Base-by-base conservation (phyloP, 2,797 vertebrate species). In the Poecilia wingei region DNA sequence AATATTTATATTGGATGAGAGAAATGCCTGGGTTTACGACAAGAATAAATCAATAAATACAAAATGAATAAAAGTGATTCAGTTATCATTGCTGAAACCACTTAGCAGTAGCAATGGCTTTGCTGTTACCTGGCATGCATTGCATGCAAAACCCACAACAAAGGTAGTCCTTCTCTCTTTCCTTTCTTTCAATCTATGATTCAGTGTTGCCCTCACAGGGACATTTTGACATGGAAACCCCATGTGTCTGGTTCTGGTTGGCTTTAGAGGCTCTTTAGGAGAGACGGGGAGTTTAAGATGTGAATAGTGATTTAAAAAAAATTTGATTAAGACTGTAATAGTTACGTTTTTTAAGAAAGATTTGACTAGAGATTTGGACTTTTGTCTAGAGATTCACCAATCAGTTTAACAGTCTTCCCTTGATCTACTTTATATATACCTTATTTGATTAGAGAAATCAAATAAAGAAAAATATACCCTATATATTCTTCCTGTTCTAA, bases 11-110 rank as follows among this genome's bases (percentile, higher is more conserved):
- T 57, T 13, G 81, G 80, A 33, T 77, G 51, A 49, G 79, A 73
- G 68, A n/a, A 71, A 85, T 84, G 18, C 75, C 82, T 82, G 57
- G 39, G 64, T 74, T 79, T 31, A 36, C 61, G 79, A 78, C 46
- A 53, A 22, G 22, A 51, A 51, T 41, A 51, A 49, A 18, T 6
- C 18, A 81, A 70, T 10, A 46, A 77, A 33, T 82, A 36, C 49
- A 76, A 86, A 81, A 70, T 10, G 43, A 77, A 33, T 82, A 36
- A 53, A 76, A 86, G 80, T 80, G 57, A 80, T 51, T 74, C 47
- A 84, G 51, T 69, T 75, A 47, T 55, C 78, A 4, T 74, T 47
- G 69, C 51, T 78, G 1, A 53, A 47, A 41, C 25, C 55, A 33
- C 31, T 66, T 46, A 66, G 57, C 76, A 66, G 72, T 68, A 61